Conservation (phyloP, 2,888 invertebrate genomes). For the Liodrosophila aerea region DNA sequence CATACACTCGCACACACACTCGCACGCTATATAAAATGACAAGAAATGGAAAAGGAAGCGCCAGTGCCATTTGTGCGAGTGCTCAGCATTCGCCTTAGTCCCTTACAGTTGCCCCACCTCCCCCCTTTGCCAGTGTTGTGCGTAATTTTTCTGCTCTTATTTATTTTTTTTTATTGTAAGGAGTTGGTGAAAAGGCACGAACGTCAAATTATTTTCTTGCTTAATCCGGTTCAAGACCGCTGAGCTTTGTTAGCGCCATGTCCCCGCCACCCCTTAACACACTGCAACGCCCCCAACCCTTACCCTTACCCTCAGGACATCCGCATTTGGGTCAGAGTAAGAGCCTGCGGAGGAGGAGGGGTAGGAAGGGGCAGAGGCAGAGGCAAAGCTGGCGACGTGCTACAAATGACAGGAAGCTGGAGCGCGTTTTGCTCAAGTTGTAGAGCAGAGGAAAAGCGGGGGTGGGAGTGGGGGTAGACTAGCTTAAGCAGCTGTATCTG, state of each 20-base stretch:
- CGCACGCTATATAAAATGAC: constrained; percentile 7
- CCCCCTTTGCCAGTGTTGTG: constrained; percentile 13
- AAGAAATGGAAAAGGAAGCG: constrained; percentile 50
- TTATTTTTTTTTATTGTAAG: constrained; percentile 35
- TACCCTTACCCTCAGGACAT: constrained; percentile 25
- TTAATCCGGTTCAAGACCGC: constrained; percentile 77
- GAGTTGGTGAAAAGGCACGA: constrained; percentile 75
- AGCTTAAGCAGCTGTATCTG: constrained; percentile 52
- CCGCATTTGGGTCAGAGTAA: constrained; percentile 69
- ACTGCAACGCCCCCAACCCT: background rate
- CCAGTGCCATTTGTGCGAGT: constrained; percentile 57
- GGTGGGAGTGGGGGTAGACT: constrained; percentile 8
- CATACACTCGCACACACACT: constrained; percentile 3
- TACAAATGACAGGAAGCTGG: constrained; percentile 65
- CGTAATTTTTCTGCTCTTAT: constrained; percentile 39
- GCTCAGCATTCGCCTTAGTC: constrained; percentile 15
- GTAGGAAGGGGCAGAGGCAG: constrained; percentile 6
- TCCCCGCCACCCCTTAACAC: background rate
- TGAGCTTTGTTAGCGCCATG: constrained; percentile 58
- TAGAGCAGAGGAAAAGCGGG: no score
- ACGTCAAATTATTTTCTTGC: constrained; percentile 78
- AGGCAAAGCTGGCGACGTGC: constrained; percentile 21
- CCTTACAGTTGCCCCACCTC: constrained; percentile 12
- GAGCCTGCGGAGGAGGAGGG: background rate
- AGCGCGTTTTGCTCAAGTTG: background rate